Evolutionary conservation across 2,113 vertebrate species (phyloP).

Genomic region (Salvelinus sp.): DNA sequence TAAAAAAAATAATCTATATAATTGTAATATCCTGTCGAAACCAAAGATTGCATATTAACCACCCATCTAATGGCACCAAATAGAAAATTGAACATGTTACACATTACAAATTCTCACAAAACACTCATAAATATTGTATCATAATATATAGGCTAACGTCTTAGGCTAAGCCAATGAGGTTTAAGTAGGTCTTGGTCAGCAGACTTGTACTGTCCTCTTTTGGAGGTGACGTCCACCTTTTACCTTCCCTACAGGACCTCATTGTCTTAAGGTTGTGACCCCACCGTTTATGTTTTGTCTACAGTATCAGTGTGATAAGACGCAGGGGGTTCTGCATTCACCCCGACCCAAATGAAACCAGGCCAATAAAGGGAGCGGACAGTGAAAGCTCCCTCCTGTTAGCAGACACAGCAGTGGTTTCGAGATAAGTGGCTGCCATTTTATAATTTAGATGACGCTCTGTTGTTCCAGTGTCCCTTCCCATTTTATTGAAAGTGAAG

Average conservation of each 20-base stretch:
- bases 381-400: constrained; percentile 30
- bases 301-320: constrained; percentile 43
- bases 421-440: constrained; percentile 46
- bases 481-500: background rate
- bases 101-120: too few relatives aligned
- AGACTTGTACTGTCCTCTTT: background rate
- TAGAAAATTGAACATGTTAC: too few relatives aligned
- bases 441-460: background rate
- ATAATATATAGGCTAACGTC: too few relatives aligned
- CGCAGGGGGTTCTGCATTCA: constrained; percentile 43
- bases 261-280: constrained; percentile 42
- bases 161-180: too few relatives aligned
- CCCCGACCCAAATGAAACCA: constrained; percentile 52
- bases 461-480: background rate
- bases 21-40: constrained; percentile 17
- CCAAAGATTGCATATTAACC: background rate
- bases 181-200: background rate
- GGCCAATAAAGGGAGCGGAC: constrained; percentile 2
- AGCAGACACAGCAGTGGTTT: constrained; percentile 37
- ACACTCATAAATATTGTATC: too few relatives aligned
- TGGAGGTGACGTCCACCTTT: background rate
- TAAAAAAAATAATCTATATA: background rate
- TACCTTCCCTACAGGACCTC: constrained; percentile 4
- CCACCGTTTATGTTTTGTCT: constrained; percentile 40
- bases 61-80: background rate